Conservation (phyloP, 2,797 vertebrate genomes). For the Pangasius mekongensis region DNA sequence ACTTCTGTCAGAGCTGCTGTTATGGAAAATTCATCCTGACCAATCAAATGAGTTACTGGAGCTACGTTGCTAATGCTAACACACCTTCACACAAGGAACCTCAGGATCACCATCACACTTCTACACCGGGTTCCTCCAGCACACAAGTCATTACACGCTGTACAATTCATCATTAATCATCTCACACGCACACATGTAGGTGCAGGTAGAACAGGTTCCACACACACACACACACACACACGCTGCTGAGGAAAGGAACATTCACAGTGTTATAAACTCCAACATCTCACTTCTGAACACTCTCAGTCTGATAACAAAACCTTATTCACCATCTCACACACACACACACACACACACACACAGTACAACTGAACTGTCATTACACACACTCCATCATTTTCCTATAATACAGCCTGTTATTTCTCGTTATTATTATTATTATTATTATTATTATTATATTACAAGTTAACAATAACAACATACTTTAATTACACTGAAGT, state of each 20-base stretch:
- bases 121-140: not conserved
- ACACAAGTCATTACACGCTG: not conserved
- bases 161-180: not conserved
- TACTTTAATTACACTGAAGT: not conserved
- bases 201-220: not conserved
- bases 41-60: not conserved
- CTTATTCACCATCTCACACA: no score
- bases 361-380: not conserved
- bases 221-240: not conserved
- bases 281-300: no score
- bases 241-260: not conserved
- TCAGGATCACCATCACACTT: not conserved
- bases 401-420: not conserved
- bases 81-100: not conserved
- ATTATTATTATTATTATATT: not conserved
- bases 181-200: not conserved
- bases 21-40: not conserved
- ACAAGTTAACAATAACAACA: not conserved
- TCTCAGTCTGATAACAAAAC: no score
- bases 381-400: no score
- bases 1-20: not conserved
- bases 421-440: no score
- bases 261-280: no score
- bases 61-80: not conserved
- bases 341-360: not conserved